Evolutionary conservation across 2,113 vertebrate genomes (phyloP), one percentile per base, ranked within the genome.

Genomic region (Stercorarius parasiticus): DNA sequence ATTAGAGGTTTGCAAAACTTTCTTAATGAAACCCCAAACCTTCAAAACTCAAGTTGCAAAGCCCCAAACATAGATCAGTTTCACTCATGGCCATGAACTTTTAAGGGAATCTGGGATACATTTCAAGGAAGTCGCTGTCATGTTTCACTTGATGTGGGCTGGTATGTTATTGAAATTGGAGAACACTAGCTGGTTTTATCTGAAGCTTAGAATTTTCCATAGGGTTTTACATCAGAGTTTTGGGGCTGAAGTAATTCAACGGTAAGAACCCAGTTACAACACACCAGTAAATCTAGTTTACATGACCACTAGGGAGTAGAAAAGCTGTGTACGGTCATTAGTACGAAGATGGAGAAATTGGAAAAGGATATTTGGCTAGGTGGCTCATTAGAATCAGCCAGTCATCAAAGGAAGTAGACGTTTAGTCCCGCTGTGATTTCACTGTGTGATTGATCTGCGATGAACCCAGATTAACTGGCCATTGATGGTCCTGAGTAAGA

Each of bases 61-160:
- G 70, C 62, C 45, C 53, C 69, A 49, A 6, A 64, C 62, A 81
- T 93, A 85, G 32, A 85, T 84, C 45, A 67, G 29, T 88, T 91
- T 96, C 76, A 58, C 40, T 80, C 45, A 15, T 45, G 69, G 43
- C 61, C 83, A 13, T 95, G 93, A 90, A 88, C 86, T 92, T 92
- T 43, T 92, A 88, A 80, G 82, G 55, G 55, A 90, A 83, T 88
- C 45, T 91, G 89, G 84, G 71, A 83, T 91, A 43, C 11, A 16
- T 93, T 96, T 96, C 91, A 94, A 95, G 92, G 95, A 94, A 97
- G 92, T 88, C 3, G 3, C 90, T 96, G 97, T 88, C 90, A 43
- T 92, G 82, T 96, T 96, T 92, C 50, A 77, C 66, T 96, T 73
- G 45, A 90, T 94, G 87, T 85, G 79, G 74, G 26, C 74, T 50